Percentiles rank a stretch among this genome's conserved stretches.
Evolutionary conservation across 1,140 invertebrate species (phyloP).

Genomic region (Bombus pascuorum): DNA sequence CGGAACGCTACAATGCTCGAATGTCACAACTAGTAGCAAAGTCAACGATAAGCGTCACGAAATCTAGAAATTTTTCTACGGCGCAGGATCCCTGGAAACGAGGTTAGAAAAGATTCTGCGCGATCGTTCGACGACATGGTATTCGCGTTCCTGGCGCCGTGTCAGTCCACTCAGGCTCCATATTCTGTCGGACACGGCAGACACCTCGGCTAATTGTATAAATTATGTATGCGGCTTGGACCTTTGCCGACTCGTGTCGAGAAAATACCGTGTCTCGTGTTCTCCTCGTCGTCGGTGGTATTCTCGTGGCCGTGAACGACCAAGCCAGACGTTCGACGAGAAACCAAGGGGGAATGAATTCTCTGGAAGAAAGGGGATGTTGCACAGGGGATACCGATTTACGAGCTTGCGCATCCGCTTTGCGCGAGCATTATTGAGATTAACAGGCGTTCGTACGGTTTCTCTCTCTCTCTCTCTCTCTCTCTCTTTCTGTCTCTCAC

Average conservation of each 20-base stretch:
- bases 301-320: constrained; percentile 2
- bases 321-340: constrained; percentile 2
- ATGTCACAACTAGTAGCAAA: background rate
- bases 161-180: constrained; percentile 42
- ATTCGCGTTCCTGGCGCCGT: constrained; percentile 26
- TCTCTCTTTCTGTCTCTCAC: constrained; percentile 28
- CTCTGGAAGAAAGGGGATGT: constrained; percentile 28
- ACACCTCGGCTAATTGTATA: constrained; percentile 71
- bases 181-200: constrained; percentile 45
- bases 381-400: constrained; percentile 56
- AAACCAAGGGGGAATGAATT: constrained; percentile 22
- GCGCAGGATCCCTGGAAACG: background rate
- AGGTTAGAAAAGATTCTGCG: constrained; percentile 6
- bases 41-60: background rate
- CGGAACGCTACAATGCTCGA: no score
- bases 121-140: background rate
- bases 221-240: constrained; percentile 67
- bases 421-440: constrained; percentile 75
- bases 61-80: background rate
- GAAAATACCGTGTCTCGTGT: constrained; percentile 1
- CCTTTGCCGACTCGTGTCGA: constrained; percentile 58
- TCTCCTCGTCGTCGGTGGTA: constrained; percentile 25
- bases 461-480: constrained; percentile 4
- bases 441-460: constrained; percentile 62
- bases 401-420: constrained; percentile 72